Evolutionary conservation across 2,113 vertebrate species (phyloP).

Genomic region (Morphnarchus princeps): DNA sequence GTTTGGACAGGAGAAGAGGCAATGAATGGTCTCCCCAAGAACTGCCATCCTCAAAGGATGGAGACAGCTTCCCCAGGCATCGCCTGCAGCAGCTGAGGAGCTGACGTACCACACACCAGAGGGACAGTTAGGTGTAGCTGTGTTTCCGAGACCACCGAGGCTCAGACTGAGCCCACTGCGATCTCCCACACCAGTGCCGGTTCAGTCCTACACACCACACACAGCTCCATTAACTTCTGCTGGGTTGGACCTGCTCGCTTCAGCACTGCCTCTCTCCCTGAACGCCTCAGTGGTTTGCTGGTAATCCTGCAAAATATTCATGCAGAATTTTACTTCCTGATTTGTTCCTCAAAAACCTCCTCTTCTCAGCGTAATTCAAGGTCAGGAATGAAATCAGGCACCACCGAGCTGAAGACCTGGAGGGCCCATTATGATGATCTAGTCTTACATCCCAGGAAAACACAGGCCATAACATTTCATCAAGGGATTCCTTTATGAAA

Average conservation of each 20-base stretch:
- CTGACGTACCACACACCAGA: accelerated
- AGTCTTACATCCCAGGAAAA: slow-evolving; percentile 33
- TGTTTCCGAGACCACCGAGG: background rate
- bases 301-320: background rate
- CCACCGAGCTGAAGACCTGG: background rate
- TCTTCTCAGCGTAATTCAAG: slow-evolving; percentile 8
- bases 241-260: background rate
- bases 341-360: background rate
- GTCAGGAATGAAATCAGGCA: slow-evolving; percentile 21
- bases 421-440: slow-evolving; percentile 25
- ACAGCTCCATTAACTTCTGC: background rate
- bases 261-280: background rate
- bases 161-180: background rate
- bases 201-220: background rate
- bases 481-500: slow-evolving; percentile 50
- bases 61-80: background rate
- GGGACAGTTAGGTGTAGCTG: background rate
- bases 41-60: background rate
- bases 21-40: background rate
- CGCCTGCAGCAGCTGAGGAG: background rate
- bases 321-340: background rate
- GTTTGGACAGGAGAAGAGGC: background rate
- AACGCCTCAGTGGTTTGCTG: accelerated
- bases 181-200: background rate
- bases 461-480: slow-evolving; percentile 11